These are phyloP conservation scores for Gonioctena quinquepunctata DNA, from an alignment of 1,140 invertebrate species.

Conservation along the genomic window DNA sequence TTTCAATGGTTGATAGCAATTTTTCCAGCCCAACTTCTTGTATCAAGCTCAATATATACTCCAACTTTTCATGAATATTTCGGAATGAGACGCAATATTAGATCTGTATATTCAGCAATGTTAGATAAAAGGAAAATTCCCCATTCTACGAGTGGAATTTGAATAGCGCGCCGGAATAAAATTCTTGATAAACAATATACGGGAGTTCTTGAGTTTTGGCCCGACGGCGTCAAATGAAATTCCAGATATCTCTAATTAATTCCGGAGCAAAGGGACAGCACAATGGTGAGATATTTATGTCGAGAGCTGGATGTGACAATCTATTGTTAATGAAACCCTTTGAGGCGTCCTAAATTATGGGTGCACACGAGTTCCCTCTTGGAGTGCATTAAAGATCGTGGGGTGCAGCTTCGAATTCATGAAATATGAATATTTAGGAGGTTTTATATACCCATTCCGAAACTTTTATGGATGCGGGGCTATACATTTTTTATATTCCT, in stretches of 20 bases:
- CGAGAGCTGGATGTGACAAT: constrained; percentile 34
- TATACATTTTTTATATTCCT: background rate
- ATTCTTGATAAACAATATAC: constrained; percentile 21
- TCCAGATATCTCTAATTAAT: constrained; percentile 34
- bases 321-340: constrained; percentile 32
- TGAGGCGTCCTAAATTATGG: constrained; percentile 24
- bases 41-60: no score
- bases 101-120: background rate
- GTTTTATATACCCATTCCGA: background rate
- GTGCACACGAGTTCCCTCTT: constrained; percentile 6
- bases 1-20: no score
- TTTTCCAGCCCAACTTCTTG: no score
- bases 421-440: constrained; percentile 9
- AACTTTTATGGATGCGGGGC: background rate
- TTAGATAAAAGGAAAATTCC: background rate
- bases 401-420: background rate
- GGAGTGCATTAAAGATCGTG: constrained; percentile 7
- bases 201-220: background rate
- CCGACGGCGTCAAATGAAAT: constrained; percentile 25
- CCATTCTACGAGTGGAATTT: background rate
- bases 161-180: constrained; percentile 13
- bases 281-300: constrained; percentile 36
- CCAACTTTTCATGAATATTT: no score
- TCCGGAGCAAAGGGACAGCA: constrained; percentile 22
- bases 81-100: no score